Evolutionary conservation across 2,888 invertebrate species (phyloP).

Genomic region (Psococerastis gibbosa): DNA sequence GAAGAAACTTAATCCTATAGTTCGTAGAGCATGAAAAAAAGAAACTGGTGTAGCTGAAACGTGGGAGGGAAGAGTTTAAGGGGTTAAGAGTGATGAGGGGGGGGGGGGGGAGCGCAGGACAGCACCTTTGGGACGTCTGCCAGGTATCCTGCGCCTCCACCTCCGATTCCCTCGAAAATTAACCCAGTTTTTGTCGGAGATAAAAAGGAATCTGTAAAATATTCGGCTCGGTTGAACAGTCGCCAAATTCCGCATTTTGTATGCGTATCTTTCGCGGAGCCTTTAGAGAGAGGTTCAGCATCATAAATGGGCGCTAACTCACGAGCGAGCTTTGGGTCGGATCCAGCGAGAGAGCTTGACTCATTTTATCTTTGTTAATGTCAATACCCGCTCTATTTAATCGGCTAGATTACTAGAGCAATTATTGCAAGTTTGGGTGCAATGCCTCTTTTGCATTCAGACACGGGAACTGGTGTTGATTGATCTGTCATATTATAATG

Average conservation of each 20-base stretch:
- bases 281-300: neutral
- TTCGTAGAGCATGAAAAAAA: neutral
- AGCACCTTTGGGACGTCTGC: neutral
- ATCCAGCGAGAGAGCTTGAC: too few species aligned
- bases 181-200: slow-evolving; percentile 4
- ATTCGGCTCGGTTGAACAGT: slow-evolving; percentile 2
- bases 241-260: slow-evolving; percentile 9
- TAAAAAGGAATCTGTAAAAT: slow-evolving; percentile 10
- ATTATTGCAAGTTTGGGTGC: too few species aligned
- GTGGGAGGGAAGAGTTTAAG: neutral
- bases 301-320: neutral
- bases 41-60: neutral
- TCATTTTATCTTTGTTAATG: too few species aligned
- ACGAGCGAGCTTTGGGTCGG: too few species aligned
- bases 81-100: neutral
- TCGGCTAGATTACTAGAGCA: too few species aligned
- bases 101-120: neutral
- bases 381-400: too few species aligned
- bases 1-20: neutral
- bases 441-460: too few species aligned
- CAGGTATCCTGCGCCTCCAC: neutral
- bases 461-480: too few species aligned
- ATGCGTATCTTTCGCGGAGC: slow-evolving; percentile 7
- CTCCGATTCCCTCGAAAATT: too few species aligned
- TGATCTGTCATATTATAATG: too few species aligned